Percentiles rank a stretch among this genome's conserved stretches.
phyloP scores from a whole-genome alignment of 2,888 invertebrate genomes.

The Formica aserva region DNA sequence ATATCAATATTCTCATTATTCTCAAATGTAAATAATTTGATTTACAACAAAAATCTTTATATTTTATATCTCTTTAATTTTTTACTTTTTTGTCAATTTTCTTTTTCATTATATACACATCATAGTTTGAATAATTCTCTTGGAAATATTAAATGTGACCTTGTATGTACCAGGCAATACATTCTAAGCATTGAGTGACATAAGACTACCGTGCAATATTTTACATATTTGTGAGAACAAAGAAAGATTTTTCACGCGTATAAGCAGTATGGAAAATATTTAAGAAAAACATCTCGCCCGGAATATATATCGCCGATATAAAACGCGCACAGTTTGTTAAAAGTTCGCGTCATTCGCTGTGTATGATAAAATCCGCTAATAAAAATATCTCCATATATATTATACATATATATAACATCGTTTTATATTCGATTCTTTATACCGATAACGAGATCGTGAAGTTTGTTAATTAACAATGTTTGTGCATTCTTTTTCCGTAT shows the following conservation, averaged over 20 bases:
- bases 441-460: not conserved
- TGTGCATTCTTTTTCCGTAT: not conserved
- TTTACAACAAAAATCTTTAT: not conserved
- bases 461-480: slow-evolving; percentile 23
- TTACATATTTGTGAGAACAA: not conserved
- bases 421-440: not conserved
- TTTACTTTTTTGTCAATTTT: not conserved
- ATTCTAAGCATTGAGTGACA: not conserved
- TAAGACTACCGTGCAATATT: not conserved
- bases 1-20: not conserved
- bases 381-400: not conserved
- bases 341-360: not conserved
- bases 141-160: not conserved
- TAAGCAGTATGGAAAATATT: not conserved
- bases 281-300: not conserved
- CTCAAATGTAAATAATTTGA: not conserved
- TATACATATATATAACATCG: not conserved
- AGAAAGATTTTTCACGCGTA: not conserved
- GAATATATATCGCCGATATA: not conserved
- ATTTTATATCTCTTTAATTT: not conserved
- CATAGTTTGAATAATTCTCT: not conserved
- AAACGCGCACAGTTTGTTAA: not conserved
- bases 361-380: not conserved
- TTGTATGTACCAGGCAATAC: not conserved
- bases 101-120: not conserved